Percentiles rank a stretch among this genome's conserved stretches.
Conservation (phyloP, 2,113 vertebrate genomes). For the Cephalopholis sonnerati region DNA sequence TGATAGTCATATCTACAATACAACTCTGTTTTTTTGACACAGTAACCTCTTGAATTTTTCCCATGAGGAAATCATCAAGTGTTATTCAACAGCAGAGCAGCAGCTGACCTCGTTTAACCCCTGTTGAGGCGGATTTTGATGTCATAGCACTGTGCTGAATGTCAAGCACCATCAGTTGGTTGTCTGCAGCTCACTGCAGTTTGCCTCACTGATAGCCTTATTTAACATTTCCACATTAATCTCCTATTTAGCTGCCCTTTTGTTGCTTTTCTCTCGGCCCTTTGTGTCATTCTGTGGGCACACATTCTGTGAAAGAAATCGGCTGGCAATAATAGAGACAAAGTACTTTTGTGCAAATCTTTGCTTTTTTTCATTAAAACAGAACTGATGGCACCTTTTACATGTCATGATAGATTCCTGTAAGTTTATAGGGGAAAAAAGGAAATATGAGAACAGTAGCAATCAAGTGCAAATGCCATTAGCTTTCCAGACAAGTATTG, state of each 20-base stretch:
- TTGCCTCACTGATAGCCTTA: background rate
- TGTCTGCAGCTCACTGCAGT: background rate
- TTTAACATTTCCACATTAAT: conserved; percentile 7
- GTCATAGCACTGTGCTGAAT: background rate
- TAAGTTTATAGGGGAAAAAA: background rate
- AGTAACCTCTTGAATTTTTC: background rate
- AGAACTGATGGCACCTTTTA: background rate
- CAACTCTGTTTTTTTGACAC: conserved; percentile 2
- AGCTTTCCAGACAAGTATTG: background rate
- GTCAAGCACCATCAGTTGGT: background rate
- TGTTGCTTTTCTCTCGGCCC: background rate
- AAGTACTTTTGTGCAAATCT: background rate
- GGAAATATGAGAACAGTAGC: background rate
- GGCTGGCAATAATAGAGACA: conserved; percentile 16
- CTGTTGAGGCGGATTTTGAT: conserved; percentile 20
- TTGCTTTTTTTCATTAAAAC: background rate
- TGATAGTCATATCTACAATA: background rate
- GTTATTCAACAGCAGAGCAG: background rate
- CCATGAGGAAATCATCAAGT: background rate
- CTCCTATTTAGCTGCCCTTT: conserved; percentile 1
- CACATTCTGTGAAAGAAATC: background rate
- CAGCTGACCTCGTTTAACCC: conserved; percentile 33
- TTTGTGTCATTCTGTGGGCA: conserved; percentile 13
- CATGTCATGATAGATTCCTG: background rate
- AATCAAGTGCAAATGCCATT: background rate